Base-by-base conservation (phyloP, 2,113 vertebrate genomes). In the Microtus richardsoni region DNA sequence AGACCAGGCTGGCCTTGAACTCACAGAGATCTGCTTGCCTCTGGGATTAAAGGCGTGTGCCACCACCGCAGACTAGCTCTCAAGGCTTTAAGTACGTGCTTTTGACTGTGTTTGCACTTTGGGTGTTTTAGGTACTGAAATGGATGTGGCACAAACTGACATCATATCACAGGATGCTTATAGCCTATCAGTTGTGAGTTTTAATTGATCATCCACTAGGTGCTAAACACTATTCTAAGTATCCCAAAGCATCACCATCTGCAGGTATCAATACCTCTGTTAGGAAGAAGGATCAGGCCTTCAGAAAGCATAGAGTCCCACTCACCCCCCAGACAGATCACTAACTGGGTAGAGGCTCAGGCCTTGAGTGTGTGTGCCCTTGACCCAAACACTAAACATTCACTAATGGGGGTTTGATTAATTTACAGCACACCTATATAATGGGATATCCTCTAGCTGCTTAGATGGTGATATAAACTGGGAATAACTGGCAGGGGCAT, bases 401-500 rank as follows among this genome's bases (percentile, higher is more conserved):
- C 77, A 87, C 86, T 28, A 9, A 26, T 70, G 88, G 73, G 73
- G 92, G 83, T 86, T 73, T 73, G 83, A 91, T 88, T 86, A 39
- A 80, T 93, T 93, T 82, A 82, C 68, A 87, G 88, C 11, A 62
- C 22, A 60, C 91, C 64, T 73, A 3, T 77, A 73, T 17, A 77
- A 91, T 78, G 92, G 68, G 82, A 91, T 91, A 49, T 30, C 82
- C 87, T 93, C 70, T 41, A 41, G 83, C 60, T 74, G 16, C 68
- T 89, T 77, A 89, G 85, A 52, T 58, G 62, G 79, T 60, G 68
- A 68, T 47, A 28, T 19, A 58, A 91, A 89, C 52, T 73, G 68
- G 73, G 66, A 86, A 71, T 93, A 66, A 91, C 36, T 41, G 54
- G 54, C 90, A n/a, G 79, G 62, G 79, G 17, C 39, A 91, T 91